Conservation (phyloP, 1,140 invertebrate genomes). For the Cephus cinctus region DNA sequence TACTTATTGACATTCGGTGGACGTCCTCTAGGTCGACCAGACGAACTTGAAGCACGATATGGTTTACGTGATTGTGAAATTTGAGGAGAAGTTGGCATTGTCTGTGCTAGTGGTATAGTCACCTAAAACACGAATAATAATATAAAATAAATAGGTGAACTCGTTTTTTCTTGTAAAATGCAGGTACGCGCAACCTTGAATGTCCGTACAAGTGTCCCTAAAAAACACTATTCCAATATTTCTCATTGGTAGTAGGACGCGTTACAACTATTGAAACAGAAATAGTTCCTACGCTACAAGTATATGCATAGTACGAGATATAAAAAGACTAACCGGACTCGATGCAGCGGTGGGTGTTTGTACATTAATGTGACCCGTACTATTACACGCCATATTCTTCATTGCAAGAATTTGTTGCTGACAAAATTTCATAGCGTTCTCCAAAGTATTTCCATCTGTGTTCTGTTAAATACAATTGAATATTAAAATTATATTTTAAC, state of each 20-base stretch:
- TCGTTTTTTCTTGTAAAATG: too few relatives aligned
- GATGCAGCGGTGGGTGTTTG: conserved; percentile 17
- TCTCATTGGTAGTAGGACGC: too few relatives aligned
- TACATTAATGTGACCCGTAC: background rate
- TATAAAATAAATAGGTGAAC: background rate
- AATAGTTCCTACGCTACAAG: background rate
- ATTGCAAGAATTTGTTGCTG: conserved; percentile 39
- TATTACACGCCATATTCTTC: conserved; percentile 30
- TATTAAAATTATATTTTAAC: conserved; percentile 5
- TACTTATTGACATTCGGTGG: conserved; percentile 49
- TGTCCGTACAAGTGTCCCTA: background rate
- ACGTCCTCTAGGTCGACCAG: conserved; percentile 44
- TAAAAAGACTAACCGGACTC: conserved; percentile 25
- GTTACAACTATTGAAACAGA: background rate
- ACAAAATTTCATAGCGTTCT: conserved; percentile 41
- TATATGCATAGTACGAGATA: background rate
- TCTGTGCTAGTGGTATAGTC: conserved; percentile 18
- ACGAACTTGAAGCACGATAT: conserved; percentile 16
- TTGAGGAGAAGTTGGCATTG: conserved; percentile 22
- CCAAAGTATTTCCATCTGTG: conserved; percentile 40
- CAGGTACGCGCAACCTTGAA: background rate
- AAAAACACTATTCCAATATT: too few relatives aligned
- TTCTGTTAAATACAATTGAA: conserved; percentile 23
- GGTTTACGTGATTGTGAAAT: conserved; percentile 24
- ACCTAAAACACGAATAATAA: conserved; percentile 19